Conservation (phyloP, 2,113 vertebrate species). For the Chroicocephalus ridibundus region DNA sequence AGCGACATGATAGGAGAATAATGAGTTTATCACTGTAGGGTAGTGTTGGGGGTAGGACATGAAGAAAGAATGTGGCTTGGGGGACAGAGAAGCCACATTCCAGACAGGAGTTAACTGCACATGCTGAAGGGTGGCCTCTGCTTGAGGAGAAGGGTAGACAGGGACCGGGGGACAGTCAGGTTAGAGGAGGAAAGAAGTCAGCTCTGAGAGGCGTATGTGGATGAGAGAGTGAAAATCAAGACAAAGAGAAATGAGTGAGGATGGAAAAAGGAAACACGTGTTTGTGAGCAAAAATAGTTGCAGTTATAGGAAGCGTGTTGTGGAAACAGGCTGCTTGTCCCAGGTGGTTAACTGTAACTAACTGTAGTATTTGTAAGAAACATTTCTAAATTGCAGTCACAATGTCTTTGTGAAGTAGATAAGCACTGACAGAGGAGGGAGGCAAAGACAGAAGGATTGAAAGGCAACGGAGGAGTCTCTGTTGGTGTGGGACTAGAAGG, state of each 20-base stretch:
- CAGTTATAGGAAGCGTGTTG: constrained; percentile 21
- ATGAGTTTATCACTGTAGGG: neutral
- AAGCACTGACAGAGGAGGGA: neutral
- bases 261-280: constrained; percentile 64
- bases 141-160: neutral
- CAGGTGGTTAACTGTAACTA: constrained; percentile 49
- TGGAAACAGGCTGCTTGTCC: constrained; percentile 31
- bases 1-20: neutral
- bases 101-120: neutral
- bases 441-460: neutral
- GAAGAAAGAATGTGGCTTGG: neutral
- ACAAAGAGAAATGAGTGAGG: neutral
- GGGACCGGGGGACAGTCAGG: neutral
- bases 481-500: neutral
- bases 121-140: neutral
- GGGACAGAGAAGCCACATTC: neutral
- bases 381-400: neutral
- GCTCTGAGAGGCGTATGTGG: neutral
- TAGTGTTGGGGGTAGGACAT: neutral
- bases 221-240: neutral
- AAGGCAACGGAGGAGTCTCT: neutral
- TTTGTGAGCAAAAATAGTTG: constrained; percentile 28
- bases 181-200: neutral
- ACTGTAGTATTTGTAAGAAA: neutral
- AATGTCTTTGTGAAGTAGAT: neutral